phyloP scores from a whole-genome alignment of 2,888 invertebrate genomes.

The Alcis repandata region DNA sequence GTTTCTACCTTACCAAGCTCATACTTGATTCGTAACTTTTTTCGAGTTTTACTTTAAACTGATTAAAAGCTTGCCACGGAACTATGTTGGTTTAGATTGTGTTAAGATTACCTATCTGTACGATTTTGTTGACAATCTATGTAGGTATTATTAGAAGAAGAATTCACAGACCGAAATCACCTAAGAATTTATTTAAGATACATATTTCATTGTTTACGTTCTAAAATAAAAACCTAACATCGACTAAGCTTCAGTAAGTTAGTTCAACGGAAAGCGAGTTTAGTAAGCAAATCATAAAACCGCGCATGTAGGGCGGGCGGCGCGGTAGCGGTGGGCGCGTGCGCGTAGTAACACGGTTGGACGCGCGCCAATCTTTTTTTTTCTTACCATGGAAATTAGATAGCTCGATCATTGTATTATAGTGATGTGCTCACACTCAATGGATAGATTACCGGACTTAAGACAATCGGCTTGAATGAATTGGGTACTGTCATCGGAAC shows the following conservation, averaged over 20 bases:
- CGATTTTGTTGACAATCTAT: too few relatives aligned
- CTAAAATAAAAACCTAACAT: neutral
- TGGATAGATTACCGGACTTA: conserved; percentile 31
- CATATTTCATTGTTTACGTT: neutral
- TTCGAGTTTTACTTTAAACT: too few relatives aligned
- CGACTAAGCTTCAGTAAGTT: neutral
- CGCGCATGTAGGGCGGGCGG: conserved; percentile 30
- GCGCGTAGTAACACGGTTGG: conserved; percentile 73
- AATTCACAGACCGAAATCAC: too few relatives aligned
- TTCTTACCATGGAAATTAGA: conserved; percentile 68
- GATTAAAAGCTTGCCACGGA: too few relatives aligned
- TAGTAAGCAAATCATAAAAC: conserved; percentile 24
- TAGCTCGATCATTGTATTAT: conserved; percentile 46
- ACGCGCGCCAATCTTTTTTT: conserved; percentile 71
- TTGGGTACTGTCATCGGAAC: conserved; percentile 11
- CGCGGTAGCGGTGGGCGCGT: conserved; percentile 34
- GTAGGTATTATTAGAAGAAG: too few relatives aligned
- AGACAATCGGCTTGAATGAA: conserved; percentile 35
- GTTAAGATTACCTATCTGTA: too few relatives aligned
- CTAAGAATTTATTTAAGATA: too few relatives aligned
- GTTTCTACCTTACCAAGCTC: neutral
- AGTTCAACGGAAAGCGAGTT: conserved; percentile 5
- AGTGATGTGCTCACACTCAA: conserved; percentile 39
- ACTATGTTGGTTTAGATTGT: too few relatives aligned
- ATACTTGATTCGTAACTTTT: neutral